phyloP scores from a whole-genome alignment of 2,888 invertebrate genomes.

The Macaria liturata region DNA sequence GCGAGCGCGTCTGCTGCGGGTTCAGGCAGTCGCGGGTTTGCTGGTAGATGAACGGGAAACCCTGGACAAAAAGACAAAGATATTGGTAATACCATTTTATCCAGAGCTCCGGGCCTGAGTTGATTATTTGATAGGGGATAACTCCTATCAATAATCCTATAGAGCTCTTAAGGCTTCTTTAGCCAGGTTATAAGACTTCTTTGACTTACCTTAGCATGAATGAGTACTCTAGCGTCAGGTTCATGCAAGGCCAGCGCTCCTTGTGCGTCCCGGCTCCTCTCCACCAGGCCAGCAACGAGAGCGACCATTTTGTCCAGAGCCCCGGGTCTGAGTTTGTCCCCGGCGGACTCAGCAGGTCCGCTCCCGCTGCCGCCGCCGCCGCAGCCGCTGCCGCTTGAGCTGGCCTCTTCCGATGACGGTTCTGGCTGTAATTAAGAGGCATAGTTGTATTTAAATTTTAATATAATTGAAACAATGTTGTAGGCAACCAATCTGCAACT shows the following conservation, averaged over 20 bases:
- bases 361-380: slow-evolving; percentile 50
- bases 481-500: too few species aligned
- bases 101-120: slow-evolving; percentile 94
- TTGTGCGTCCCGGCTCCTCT: slow-evolving; percentile 92
- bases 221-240: slow-evolving; percentile 91
- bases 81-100: slow-evolving; percentile 49
- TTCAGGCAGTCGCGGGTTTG: slow-evolving; percentile 97
- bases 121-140: too few species aligned
- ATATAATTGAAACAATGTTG: too few species aligned
- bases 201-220: slow-evolving; percentile 89
- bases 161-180: slow-evolving; percentile 51
- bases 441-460: too few species aligned
- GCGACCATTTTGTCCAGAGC: slow-evolving; percentile 98
- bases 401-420: slow-evolving; percentile 77
- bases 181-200: neutral
- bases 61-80: slow-evolving; percentile 71
- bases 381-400: slow-evolving; percentile 56
- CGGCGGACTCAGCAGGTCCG: slow-evolving; percentile 55
- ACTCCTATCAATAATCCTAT: slow-evolving; percentile 54
- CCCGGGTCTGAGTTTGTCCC: slow-evolving; percentile 92
- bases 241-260: slow-evolving; percentile 89
- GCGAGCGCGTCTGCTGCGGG: slow-evolving; percentile 94
- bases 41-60: slow-evolving; percentile 96
- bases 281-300: slow-evolving; percentile 93
- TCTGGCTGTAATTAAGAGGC: slow-evolving; percentile 38